Conservation (phyloP, 2,113 vertebrate genomes). For the Eulemur rufifrons region DNA sequence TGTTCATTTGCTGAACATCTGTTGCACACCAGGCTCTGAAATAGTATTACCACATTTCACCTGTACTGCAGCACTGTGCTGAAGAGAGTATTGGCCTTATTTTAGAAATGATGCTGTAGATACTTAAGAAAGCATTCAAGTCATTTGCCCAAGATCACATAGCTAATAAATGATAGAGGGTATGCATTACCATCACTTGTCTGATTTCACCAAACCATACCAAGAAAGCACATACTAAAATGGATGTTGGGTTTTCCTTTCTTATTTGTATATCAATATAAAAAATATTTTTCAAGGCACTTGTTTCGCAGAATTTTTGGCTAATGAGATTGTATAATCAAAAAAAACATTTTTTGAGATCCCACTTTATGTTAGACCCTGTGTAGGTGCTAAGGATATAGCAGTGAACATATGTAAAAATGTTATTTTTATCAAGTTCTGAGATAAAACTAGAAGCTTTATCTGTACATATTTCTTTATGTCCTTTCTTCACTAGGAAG, state of each 20-base stretch:
- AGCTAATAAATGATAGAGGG: not conserved
- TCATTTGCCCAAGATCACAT: not conserved
- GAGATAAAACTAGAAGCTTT: not conserved
- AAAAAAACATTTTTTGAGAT: not conserved
- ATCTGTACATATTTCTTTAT: not conserved
- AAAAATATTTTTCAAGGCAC: not conserved
- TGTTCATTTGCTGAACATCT: not conserved
- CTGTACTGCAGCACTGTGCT: not conserved
- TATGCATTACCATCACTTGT: not conserved
- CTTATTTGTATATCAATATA: not conserved
- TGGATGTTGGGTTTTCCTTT: not conserved
- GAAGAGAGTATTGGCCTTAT: not conserved
- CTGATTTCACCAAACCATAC: not conserved
- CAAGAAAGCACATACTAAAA: not conserved
- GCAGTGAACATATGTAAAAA: not conserved
- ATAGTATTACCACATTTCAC: not conserved
- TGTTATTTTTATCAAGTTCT: not conserved
- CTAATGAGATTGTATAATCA: not conserved
- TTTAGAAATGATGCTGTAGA: not conserved
- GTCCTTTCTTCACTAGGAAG: slow-evolving; percentile 15
- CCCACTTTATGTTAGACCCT: not conserved
- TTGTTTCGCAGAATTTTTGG: not conserved
- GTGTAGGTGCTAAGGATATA: not conserved
- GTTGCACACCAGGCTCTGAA: not conserved
- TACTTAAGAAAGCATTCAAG: not conserved